Conservation (phyloP, 2,888 invertebrate genomes). For the Aphrophora alni region DNA sequence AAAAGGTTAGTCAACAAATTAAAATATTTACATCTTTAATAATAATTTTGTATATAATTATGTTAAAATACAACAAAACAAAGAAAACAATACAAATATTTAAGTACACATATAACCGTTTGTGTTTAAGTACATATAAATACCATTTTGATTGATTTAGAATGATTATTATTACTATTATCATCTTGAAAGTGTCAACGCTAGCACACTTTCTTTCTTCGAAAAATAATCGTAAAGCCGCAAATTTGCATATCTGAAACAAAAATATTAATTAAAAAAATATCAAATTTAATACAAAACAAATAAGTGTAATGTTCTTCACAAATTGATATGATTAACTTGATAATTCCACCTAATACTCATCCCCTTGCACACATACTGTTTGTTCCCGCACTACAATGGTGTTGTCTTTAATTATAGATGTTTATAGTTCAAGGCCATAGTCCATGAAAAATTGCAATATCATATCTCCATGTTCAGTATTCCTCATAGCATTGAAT, state of each 20-base stretch:
- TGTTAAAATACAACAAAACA: background rate
- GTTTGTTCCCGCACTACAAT: no score
- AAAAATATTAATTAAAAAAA: slow-evolving; percentile 24
- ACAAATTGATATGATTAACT: no score
- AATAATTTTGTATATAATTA: background rate
- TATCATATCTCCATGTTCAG: no score
- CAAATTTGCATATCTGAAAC: slow-evolving; percentile 70
- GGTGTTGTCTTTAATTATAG: no score
- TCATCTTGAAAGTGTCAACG: slow-evolving; percentile 45
- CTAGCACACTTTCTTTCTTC: slow-evolving; percentile 65
- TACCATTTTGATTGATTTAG: background rate
- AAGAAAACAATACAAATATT: background rate
- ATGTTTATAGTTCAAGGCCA: no score
- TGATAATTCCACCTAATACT: no score
- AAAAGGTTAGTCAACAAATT: no score
- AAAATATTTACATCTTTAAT: background rate
- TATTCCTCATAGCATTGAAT: no score
- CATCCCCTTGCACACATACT: no score
- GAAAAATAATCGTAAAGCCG: slow-evolving; percentile 76
- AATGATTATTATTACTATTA: slow-evolving; percentile 12
- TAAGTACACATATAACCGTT: background rate
- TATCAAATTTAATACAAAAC: no score
- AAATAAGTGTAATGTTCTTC: no score
- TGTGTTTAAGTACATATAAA: background rate
- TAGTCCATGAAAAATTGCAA: no score